Conservation (phyloP, 2,888 invertebrate species). For the Meganola albula region DNA sequence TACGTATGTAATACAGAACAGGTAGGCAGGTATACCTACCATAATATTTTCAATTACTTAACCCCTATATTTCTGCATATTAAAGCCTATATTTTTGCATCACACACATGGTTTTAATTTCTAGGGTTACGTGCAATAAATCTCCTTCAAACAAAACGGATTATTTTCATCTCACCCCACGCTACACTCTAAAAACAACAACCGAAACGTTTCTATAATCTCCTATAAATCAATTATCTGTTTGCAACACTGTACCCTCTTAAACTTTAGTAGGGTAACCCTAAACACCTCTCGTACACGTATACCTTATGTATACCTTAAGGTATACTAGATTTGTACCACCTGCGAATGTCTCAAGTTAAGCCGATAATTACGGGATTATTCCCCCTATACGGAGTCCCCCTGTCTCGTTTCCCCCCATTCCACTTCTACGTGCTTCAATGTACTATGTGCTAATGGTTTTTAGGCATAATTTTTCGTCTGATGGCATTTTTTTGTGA, state of each 20-base stretch:
- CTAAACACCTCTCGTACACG: too few relatives aligned
- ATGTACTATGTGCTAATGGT: constrained; percentile 70
- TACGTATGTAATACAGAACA: too few relatives aligned
- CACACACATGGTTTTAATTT: too few relatives aligned
- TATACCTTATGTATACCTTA: constrained; percentile 29
- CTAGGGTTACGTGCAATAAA: too few relatives aligned
- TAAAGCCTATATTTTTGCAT: too few relatives aligned
- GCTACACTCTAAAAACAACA: too few relatives aligned
- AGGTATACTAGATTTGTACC: constrained; percentile 48
- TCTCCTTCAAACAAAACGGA: constrained; percentile 2
- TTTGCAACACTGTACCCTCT: too few relatives aligned
- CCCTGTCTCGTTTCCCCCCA: constrained; percentile 36
- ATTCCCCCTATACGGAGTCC: too few relatives aligned
- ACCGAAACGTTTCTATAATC: constrained; percentile 23
- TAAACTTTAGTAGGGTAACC: constrained; percentile 51
- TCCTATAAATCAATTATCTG: constrained; percentile 59
- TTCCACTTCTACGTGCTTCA: constrained; percentile 57
- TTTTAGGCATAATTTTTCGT: constrained; percentile 69
- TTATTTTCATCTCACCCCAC: too few relatives aligned
- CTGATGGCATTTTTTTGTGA: constrained; percentile 54
- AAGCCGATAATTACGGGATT: constrained; percentile 77
- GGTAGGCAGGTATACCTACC: too few relatives aligned
- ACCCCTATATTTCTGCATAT: too few relatives aligned
- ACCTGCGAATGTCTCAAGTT: constrained; percentile 72
- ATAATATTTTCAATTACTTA: too few relatives aligned